Percentiles rank a stretch among this genome's conserved stretches.
These are phyloP conservation scores for Calliopsis andreniformis DNA, from an alignment of 1,140 invertebrate genomes.

Conservation along the genomic window DNA sequence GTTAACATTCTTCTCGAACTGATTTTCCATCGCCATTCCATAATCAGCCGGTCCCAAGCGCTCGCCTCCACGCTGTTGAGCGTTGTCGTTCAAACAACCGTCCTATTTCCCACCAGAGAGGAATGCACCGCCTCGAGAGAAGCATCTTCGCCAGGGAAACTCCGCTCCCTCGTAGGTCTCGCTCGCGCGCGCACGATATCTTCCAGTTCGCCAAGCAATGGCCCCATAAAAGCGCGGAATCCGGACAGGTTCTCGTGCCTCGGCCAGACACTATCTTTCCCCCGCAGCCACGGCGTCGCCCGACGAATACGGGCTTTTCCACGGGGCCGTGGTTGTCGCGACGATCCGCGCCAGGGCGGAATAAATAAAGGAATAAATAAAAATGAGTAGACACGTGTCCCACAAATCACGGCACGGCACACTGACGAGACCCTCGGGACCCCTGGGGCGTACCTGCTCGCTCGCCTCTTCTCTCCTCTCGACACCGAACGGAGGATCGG, in stretches of 20 bases:
- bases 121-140: not conserved
- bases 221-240: conserved; percentile 59
- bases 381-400: conserved; percentile 65
- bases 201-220: conserved; percentile 44
- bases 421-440: conserved; percentile 56
- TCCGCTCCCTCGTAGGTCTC: conserved; percentile 26
- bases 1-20: no score
- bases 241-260: conserved; percentile 17
- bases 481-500: conserved; percentile 9
- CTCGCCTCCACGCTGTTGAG: no score
- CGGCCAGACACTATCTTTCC: conserved; percentile 29
- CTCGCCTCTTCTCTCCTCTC: not conserved
- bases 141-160: not conserved
- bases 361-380: conserved; percentile 60
- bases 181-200: conserved; percentile 63
- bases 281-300: conserved; percentile 11
- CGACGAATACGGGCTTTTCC: not conserved
- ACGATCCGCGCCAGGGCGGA: not conserved
- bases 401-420: conserved; percentile 49
- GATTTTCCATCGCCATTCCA: no score
- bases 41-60: not conserved
- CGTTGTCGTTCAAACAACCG: not conserved
- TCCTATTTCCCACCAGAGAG: not conserved
- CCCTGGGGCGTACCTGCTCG: not conserved
- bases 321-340: not conserved